Evolutionary conservation across 1,140 invertebrate genomes (phyloP).

Genomic region (Ceratosolen solmsi): DNA sequence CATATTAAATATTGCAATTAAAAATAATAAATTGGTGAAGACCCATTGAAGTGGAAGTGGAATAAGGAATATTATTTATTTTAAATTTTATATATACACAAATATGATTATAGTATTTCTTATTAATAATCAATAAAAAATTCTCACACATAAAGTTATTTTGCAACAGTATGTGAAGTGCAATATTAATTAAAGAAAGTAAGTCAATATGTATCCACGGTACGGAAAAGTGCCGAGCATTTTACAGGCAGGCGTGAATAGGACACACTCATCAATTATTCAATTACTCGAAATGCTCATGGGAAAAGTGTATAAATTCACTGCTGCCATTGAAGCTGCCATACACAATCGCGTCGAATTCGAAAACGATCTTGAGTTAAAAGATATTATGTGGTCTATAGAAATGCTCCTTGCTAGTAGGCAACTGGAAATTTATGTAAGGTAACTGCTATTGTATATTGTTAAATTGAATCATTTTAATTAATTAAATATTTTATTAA

Average conservation of each 20-base stretch:
- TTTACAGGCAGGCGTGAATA: slow-evolving; percentile 75
- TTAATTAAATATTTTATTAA: too few relatives aligned
- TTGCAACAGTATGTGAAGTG: too few relatives aligned
- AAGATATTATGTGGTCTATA: slow-evolving; percentile 72
- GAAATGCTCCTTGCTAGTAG: slow-evolving; percentile 75
- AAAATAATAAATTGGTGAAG: neutral
- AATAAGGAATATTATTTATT: too few relatives aligned
- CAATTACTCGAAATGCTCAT: slow-evolving; percentile 75
- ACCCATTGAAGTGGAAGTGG: too few relatives aligned
- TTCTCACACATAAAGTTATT: too few relatives aligned
- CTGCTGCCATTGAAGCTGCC: slow-evolving; percentile 73
- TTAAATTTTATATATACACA: too few relatives aligned
- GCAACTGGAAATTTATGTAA: slow-evolving; percentile 77
- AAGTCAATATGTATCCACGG: neutral
- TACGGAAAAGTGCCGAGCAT: slow-evolving; percentile 75
- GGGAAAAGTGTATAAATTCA: slow-evolving; percentile 77
- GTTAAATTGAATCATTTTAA: too few relatives aligned
- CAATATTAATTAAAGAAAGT: neutral
- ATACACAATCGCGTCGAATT: slow-evolving; percentile 58
- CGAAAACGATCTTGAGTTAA: slow-evolving; percentile 49
- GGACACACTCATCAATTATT: slow-evolving; percentile 73
- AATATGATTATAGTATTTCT: too few relatives aligned
- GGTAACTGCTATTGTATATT: slow-evolving; percentile 61
- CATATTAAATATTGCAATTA: too few relatives aligned
- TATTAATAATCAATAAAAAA: too few relatives aligned